These are phyloP conservation scores for Nesoenas mayeri DNA, from an alignment of 2,113 vertebrate genomes.

Conservation along the genomic window DNA sequence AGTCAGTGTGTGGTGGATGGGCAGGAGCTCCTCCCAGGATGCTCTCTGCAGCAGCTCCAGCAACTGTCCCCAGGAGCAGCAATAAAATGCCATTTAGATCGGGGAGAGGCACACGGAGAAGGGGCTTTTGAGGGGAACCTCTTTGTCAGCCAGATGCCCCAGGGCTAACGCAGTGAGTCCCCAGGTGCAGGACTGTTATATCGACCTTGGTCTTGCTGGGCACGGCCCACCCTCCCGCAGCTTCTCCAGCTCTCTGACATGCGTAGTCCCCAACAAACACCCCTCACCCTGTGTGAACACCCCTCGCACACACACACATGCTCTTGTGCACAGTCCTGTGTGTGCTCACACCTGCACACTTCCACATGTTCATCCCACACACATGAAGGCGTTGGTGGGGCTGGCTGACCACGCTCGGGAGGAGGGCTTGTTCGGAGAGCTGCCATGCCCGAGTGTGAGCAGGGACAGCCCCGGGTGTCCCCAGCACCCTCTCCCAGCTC, in stretches of 20 bases:
- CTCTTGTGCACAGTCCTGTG: accelerated
- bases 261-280: background rate
- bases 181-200: background rate
- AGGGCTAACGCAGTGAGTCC: background rate
- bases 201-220: background rate
- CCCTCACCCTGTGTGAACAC: accelerated
- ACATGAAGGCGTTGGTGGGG: background rate
- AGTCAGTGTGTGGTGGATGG: background rate
- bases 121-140: background rate
- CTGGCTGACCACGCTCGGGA: accelerated
- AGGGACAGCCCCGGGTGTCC: accelerated
- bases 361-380: background rate
- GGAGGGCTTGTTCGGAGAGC: background rate
- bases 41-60: background rate
- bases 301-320: accelerated
- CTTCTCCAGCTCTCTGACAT: background rate
- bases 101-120: background rate
- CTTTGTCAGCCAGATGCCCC: background rate
- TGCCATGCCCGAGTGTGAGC: accelerated
- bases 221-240: background rate
- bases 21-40: background rate
- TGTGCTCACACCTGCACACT: background rate
- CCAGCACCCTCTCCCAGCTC: background rate
- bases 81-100: background rate
- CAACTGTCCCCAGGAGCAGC: accelerated